A percentile compares a stretch with the other conserved stretches of the same genome.
Conservation (phyloP, 2,888 invertebrate genomes). For the Eurytoma adleriae region DNA sequence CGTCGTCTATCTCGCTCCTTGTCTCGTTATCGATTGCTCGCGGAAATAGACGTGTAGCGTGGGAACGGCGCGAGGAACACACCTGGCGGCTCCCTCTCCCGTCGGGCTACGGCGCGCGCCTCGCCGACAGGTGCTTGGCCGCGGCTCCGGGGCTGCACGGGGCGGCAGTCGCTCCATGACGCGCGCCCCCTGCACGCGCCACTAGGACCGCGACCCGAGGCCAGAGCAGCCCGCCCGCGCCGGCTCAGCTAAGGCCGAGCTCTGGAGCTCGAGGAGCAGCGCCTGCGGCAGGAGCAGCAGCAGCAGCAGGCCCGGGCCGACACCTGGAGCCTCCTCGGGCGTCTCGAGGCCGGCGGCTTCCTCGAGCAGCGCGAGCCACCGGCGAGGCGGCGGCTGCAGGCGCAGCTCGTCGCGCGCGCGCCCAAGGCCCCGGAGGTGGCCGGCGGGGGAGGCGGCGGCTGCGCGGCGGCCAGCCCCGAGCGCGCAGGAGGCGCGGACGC, state of each 20-base stretch:
- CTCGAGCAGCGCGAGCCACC: conserved; percentile 29
- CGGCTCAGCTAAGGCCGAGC: conserved; percentile 40
- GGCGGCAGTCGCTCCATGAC: neutral
- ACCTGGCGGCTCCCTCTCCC: conserved; percentile 62
- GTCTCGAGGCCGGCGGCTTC: conserved; percentile 13
- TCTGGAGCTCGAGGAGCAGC: conserved; percentile 58
- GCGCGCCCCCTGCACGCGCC: neutral
- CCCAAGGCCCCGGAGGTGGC: conserved; percentile 21
- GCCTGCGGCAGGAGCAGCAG: conserved; percentile 41
- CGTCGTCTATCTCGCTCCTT: conserved; percentile 36
- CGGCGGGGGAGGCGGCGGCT: conserved; percentile 33
- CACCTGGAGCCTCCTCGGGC: conserved; percentile 6
- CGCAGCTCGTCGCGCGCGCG: conserved; percentile 15
- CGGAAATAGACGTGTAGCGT: conserved; percentile 71
- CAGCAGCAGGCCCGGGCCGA: conserved; percentile 30
- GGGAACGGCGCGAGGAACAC: conserved; percentile 63
- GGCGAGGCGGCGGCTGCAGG: conserved; percentile 14
- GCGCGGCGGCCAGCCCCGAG: conserved; percentile 9
- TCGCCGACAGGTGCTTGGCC: conserved; percentile 24
- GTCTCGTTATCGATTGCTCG: conserved; percentile 70
- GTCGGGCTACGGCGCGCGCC: neutral
- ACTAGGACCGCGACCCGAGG: conserved; percentile 13
- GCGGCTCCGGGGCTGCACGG: neutral
- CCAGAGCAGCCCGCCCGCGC: neutral
- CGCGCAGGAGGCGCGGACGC: conserved; percentile 31